These are phyloP conservation scores for Australoheros scitulus DNA, from an alignment of 2,113 vertebrate species.

Conservation along the genomic window DNA sequence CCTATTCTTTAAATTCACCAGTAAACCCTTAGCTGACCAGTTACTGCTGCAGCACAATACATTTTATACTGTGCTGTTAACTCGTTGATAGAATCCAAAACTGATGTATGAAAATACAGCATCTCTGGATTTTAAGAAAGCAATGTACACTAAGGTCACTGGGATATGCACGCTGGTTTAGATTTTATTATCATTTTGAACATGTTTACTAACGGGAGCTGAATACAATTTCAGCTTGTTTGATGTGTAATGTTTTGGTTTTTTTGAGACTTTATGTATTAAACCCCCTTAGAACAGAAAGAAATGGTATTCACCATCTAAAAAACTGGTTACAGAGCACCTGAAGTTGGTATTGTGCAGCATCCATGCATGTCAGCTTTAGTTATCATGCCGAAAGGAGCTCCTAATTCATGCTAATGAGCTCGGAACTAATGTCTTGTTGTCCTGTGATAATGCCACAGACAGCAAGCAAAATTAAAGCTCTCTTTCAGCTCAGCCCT, in stretches of 20 bases:
- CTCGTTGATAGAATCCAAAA: neutral
- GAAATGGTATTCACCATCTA: neutral
- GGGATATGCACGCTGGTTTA: neutral
- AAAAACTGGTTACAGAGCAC: neutral
- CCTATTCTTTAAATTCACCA: neutral
- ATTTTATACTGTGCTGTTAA: neutral
- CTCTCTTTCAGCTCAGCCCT: neutral
- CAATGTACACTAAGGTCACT: neutral
- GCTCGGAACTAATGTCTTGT: too few relatives aligned
- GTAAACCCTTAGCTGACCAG: neutral
- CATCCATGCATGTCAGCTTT: neutral
- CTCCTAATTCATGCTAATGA: neutral
- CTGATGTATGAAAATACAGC: neutral
- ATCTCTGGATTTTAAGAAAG: neutral
- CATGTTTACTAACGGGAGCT: too few relatives aligned
- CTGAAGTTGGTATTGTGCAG: neutral
- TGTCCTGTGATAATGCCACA: neutral
- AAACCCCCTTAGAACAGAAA: neutral
- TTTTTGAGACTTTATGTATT: rapidly evolving
- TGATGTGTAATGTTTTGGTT: neutral
- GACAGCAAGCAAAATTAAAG: neutral
- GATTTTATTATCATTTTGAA: too few relatives aligned
- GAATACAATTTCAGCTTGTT: neutral
- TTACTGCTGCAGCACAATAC: neutral
- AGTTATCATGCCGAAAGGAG: neutral